Evolutionary conservation across 2,888 invertebrate genomes (phyloP).

Genomic region (Teleiodes luculella): DNA sequence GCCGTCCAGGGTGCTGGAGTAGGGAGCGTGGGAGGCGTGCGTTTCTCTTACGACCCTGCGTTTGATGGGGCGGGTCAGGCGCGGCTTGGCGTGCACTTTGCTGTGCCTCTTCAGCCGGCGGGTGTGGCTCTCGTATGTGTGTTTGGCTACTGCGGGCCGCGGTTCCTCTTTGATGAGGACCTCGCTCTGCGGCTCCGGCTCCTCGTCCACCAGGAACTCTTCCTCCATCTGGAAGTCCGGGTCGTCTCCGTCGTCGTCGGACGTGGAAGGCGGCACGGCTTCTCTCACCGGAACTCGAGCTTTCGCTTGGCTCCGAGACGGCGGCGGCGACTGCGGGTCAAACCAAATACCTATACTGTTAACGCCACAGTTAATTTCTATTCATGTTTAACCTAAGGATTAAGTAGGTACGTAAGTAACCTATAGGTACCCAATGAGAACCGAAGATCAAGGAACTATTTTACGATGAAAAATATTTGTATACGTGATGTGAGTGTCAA

Average conservation of each 20-base stretch:
- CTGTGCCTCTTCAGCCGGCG: not conserved
- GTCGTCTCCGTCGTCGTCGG: slow-evolving; percentile 4
- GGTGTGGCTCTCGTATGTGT: no score
- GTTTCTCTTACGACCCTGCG: slow-evolving; percentile 20
- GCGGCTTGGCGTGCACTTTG: slow-evolving; percentile 17
- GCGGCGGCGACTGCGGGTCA: not conserved
- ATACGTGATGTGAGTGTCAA: no score
- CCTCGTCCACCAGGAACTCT: slow-evolving; percentile 7
- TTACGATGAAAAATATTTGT: no score
- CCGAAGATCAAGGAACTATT: no score
- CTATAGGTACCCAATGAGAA: no score
- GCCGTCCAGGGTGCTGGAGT: slow-evolving; percentile 32
- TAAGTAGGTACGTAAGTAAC: no score
- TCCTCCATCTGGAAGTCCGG: not conserved
- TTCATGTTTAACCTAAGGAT: no score
- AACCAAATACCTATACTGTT: not conserved
- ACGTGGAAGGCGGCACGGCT: not conserved
- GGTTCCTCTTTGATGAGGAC: slow-evolving; percentile 3
- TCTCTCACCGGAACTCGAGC: not conserved
- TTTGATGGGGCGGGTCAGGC: slow-evolving; percentile 28
- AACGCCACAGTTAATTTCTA: not conserved
- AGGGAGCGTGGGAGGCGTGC: not conserved
- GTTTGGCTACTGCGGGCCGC: no score
- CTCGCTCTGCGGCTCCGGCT: not conserved
- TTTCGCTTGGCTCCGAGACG: no score